Evolutionary conservation across 2,113 vertebrate species (phyloP).

Genomic region (Leuciscus idus): DNA sequence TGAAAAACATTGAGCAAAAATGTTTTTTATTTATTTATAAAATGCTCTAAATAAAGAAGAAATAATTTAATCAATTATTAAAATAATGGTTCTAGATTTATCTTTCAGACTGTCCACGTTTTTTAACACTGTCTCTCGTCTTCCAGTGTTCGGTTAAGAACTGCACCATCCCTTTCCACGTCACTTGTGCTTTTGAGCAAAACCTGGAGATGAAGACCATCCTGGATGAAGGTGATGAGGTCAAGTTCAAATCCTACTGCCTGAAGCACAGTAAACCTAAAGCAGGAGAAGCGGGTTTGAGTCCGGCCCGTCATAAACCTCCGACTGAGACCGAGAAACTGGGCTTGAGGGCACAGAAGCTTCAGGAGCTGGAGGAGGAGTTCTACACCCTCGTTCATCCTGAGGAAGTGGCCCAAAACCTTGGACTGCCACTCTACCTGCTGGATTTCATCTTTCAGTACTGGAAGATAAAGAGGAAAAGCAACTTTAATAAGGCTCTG

Average conservation of each 20-base stretch:
- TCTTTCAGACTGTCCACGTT: background rate
- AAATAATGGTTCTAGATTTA: background rate
- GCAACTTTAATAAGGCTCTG: constrained; percentile 92
- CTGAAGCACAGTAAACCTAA: constrained; percentile 95
- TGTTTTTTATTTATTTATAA: too few relatives aligned
- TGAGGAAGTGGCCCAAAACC: constrained; percentile 83
- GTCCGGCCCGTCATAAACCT: constrained; percentile 81
- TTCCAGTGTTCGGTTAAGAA: constrained; percentile 95
- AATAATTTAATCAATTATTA: background rate
- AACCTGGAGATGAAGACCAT: constrained; percentile 98
- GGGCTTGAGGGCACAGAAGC: constrained; percentile 89
- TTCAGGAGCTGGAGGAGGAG: constrained; percentile 93
- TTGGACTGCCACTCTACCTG: constrained; percentile 79
- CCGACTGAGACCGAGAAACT: constrained; percentile 83
- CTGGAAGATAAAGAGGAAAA: constrained; percentile 97
- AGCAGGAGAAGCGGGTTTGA: constrained; percentile 77
- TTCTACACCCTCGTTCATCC: constrained; percentile 88
- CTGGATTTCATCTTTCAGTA: constrained; percentile 96
- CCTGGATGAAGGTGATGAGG: constrained; percentile 94
- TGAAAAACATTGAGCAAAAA: too few relatives aligned
- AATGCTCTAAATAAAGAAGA: background rate
- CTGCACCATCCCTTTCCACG: constrained; percentile 98
- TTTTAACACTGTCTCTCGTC: background rate
- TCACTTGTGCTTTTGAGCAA: constrained; percentile 99
- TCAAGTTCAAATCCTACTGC: constrained; percentile 97